Base-by-base conservation (phyloP, 2,888 invertebrate genomes). In the Endotricha flammealis region DNA sequence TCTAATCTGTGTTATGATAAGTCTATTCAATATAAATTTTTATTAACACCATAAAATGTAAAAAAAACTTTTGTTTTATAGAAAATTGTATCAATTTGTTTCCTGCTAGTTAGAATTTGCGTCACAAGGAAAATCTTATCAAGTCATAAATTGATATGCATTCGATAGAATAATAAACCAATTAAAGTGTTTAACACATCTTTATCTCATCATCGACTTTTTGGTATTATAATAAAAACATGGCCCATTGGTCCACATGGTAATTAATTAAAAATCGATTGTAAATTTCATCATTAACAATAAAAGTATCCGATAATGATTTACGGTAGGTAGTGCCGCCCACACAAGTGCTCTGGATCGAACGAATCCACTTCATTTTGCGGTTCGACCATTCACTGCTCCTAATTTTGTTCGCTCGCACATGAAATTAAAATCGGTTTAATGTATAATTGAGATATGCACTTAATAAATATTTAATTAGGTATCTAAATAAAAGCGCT, bases 401-500 rank as follows among this genome's bases (percentile, higher is more conserved):
- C 82, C 85, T 85, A 85, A 85, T 81, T 83, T 83, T 72, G 77
- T 63, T 62, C 82, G 75, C 74, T 80, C 77, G 79, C 41, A 75
- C 82, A 80, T 79, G 80, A 85, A 85, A 85, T 86, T 85, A 85
- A 86, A 86, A 86, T 76, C 75, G 67, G 81, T 75, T 83, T 80
- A 75, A 80, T 81, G 80, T 81, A 76, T 79, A 74, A 82, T 79
- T 79, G 81, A 72, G 79, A 80, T 80, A 81, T 80, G 76, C 77
- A 79, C 77, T 85, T 77, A 79, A 83, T 85, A 79, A 81, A 85
- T 85, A 82, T 82, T 83, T 82, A 85, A 85, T 85, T 83, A 80
- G 80, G 79, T 81, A 76, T 76, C 83, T 83, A 85, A 85, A 83
- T 85, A 85, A 82, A 80, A 76, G 78, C 76, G 61, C 48, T 57